phyloP scores from a whole-genome alignment of 1,140 invertebrate genomes.

The Cotesia vestalis region DNA sequence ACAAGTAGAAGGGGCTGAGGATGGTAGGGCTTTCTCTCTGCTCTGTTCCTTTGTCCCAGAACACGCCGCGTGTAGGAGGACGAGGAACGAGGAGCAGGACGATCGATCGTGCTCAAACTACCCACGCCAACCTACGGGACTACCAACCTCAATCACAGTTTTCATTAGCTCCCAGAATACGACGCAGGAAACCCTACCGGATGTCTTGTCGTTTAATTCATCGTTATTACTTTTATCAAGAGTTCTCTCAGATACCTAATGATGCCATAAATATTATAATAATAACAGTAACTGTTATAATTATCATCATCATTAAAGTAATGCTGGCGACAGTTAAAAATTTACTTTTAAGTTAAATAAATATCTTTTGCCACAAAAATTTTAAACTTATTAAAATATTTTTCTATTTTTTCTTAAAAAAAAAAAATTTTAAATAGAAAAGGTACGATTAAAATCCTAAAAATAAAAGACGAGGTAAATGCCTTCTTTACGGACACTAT shows the following conservation, averaged over 20 bases:
- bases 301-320: neutral
- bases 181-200: slow-evolving; percentile 9
- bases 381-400: too few relatives aligned
- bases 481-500: too few relatives aligned
- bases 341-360: too few relatives aligned
- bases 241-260: neutral
- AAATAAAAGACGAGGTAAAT: too few relatives aligned
- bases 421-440: too few relatives aligned
- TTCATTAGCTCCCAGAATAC: slow-evolving; percentile 53
- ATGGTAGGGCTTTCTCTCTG: slow-evolving; percentile 33
- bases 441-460: too few relatives aligned
- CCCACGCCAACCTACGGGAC: slow-evolving; percentile 35
- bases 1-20: neutral
- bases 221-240: slow-evolving; percentile 16
- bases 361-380: too few relatives aligned
- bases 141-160: slow-evolving; percentile 53
- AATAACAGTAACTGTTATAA: neutral
- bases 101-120: slow-evolving; percentile 47
- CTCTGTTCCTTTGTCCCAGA: slow-evolving; percentile 42
- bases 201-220: slow-evolving; percentile 28
- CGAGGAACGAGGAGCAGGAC: too few relatives aligned
- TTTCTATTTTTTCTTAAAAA: too few relatives aligned
- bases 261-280: neutral
- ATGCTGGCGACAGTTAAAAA: too few relatives aligned
- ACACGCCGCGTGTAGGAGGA: slow-evolving; percentile 34